Percentiles rank a stretch among this genome's conserved stretches.
Evolutionary conservation across 2,113 vertebrate species (phyloP).

Genomic region (Argyrosomus japonicus): DNA sequence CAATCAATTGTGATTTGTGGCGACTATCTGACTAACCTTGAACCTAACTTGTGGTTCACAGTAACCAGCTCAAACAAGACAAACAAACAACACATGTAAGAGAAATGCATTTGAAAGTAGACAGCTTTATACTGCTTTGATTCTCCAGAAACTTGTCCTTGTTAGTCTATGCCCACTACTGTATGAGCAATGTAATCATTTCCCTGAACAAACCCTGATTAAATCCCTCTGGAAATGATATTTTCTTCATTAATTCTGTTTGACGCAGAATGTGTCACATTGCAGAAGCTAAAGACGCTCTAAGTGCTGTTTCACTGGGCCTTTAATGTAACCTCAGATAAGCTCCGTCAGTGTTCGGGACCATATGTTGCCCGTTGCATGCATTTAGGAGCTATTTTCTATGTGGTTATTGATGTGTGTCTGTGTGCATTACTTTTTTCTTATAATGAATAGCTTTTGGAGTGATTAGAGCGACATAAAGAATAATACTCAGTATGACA

Average conservation of each 20-base stretch:
- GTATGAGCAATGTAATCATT: neutral
- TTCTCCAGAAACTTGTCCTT: neutral
- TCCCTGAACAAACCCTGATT: neutral
- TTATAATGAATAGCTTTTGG: too few relatives aligned
- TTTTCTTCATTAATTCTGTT: neutral
- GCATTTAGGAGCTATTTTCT: neutral
- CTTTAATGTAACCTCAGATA: neutral
- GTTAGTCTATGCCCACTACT: neutral
- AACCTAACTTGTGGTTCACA: too few relatives aligned
- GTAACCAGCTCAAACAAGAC: too few relatives aligned
- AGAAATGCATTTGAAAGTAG: too few relatives aligned
- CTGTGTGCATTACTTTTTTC: neutral
- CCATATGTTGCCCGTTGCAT: neutral
- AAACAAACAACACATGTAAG: too few relatives aligned
- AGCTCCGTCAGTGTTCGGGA: neutral
- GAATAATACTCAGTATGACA: neutral
- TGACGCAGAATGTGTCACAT: neutral
- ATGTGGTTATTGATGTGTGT: neutral
- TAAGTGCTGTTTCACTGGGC: neutral
- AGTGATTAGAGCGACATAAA: neutral
- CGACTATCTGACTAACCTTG: too few relatives aligned
- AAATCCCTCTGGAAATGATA: neutral
- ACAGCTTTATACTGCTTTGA: neutral
- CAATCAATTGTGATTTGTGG: too few relatives aligned
- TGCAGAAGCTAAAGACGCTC: neutral